Evolutionary conservation across 2,113 vertebrate genomes (phyloP).

Genomic region (Chloebia gouldiae): DNA sequence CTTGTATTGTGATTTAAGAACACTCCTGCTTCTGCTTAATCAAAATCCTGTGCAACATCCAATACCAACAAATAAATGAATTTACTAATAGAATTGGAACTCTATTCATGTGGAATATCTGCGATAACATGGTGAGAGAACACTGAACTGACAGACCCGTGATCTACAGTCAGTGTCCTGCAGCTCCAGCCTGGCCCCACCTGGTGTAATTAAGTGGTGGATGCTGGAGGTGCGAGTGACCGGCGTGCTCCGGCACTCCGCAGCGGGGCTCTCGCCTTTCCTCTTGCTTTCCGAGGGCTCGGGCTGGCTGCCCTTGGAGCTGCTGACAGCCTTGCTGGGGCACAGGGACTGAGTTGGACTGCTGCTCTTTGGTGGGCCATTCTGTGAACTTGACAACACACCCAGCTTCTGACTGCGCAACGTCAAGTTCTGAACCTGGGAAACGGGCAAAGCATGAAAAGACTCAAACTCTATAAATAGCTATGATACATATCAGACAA

Average conservation of each 20-base stretch:
- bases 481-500: not conserved
- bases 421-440: slow-evolving; percentile 87
- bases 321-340: slow-evolving; percentile 78
- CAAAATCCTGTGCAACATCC: not conserved
- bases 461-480: not conserved
- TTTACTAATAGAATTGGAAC: not conserved
- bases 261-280: slow-evolving; percentile 77
- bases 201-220: slow-evolving; percentile 83
- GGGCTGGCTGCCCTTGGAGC: slow-evolving; percentile 79
- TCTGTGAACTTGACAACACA: slow-evolving; percentile 82
- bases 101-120: not conserved
- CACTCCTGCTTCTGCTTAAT: not conserved
- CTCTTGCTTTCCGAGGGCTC: slow-evolving; percentile 78
- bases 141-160: not conserved
- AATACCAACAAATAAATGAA: not conserved
- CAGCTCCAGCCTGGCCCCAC: slow-evolving; percentile 54
- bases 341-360: slow-evolving; percentile 78
- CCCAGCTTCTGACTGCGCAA: slow-evolving; percentile 84
- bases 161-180: not conserved
- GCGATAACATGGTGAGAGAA: not conserved
- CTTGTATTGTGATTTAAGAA: not conserved
- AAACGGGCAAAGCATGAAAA: slow-evolving; percentile 20
- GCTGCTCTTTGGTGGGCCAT: slow-evolving; percentile 83
- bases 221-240: slow-evolving; percentile 78
- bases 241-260: slow-evolving; percentile 73